A percentile compares a stretch with the other conserved stretches of the same genome.
phyloP scores from a whole-genome alignment of 2,113 vertebrate species.

The Paramisgurnus dabryanus region DNA sequence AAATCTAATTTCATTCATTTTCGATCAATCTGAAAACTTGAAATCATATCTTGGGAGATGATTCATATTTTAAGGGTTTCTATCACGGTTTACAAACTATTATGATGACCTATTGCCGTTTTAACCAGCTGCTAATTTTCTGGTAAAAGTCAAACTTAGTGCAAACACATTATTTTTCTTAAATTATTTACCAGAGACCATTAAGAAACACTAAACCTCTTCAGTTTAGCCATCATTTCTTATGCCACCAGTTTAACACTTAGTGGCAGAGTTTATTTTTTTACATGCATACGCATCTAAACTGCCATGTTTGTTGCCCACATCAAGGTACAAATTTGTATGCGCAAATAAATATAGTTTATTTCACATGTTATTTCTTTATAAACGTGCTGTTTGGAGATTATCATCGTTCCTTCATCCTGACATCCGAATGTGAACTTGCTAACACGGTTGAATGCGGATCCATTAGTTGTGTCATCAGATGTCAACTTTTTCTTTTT shows the following conservation, averaged over 20 bases:
- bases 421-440: slow-evolving; percentile 21
- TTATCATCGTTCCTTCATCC: not conserved
- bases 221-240: not conserved
- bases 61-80: slow-evolving; percentile 15
- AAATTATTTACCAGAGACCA: not conserved
- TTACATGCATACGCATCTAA: not conserved
- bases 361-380: not conserved
- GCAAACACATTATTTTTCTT: slow-evolving; percentile 11
- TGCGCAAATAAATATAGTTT: slow-evolving; percentile 13
- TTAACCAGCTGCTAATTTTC: slow-evolving; percentile 18
- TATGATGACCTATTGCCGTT: not conserved
- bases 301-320: slow-evolving; percentile 21
- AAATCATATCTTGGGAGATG: slow-evolving; percentile 18
- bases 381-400: not conserved
- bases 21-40: slow-evolving; percentile 21
- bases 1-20: slow-evolving; percentile 9
- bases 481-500: not conserved
- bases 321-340: slow-evolving; percentile 15
- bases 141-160: not conserved
- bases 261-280: not conserved
- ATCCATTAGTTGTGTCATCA: slow-evolving; percentile 12
- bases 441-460: not conserved
- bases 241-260: not conserved
- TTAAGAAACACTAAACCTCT: slow-evolving; percentile 2
- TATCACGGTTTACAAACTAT: slow-evolving; percentile 1